phyloP scores from a whole-genome alignment of 2,888 invertebrate genomes.

The Cataglyphis albicans region DNA sequence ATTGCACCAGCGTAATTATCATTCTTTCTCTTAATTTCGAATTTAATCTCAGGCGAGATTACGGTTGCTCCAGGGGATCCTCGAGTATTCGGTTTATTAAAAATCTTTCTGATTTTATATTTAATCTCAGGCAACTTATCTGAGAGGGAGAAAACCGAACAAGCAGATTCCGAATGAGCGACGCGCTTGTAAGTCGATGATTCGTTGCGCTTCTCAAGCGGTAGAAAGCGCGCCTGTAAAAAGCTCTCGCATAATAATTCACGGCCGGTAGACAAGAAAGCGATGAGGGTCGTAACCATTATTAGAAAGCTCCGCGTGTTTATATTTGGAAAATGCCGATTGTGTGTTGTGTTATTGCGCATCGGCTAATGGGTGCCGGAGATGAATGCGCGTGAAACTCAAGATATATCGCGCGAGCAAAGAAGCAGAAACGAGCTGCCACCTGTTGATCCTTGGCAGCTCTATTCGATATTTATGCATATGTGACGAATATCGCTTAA shows the following conservation, averaged over 20 bases:
- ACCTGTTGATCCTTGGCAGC: conserved; percentile 69
- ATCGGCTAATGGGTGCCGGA: conserved; percentile 57
- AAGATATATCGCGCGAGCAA: conserved; percentile 50
- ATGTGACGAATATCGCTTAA: conserved; percentile 52
- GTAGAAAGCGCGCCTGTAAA: conserved; percentile 49
- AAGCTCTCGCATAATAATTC: conserved; percentile 67
- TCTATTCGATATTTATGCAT: conserved; percentile 62
- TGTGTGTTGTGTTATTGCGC: conserved; percentile 52
- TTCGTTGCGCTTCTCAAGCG: conserved; percentile 66
- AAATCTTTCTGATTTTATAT: conserved; percentile 39
- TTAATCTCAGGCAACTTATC: conserved; percentile 21
- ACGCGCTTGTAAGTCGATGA: conserved; percentile 62
- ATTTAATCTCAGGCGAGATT: conserved; percentile 6
- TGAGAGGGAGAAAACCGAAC: conserved; percentile 1
- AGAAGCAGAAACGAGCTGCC: conserved; percentile 55
- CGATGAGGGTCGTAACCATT: conserved; percentile 51
- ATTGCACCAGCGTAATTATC: neutral
- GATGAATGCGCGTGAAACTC: conserved; percentile 63
- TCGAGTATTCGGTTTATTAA: conserved; percentile 32
- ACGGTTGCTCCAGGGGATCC: neutral
- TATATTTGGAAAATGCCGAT: conserved; percentile 65
- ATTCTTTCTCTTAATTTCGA: conserved; percentile 2
- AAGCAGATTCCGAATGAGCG: conserved; percentile 43
- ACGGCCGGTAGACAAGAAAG: conserved; percentile 54
- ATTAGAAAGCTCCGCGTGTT: conserved; percentile 68